These are phyloP conservation scores for Spodoptera litura DNA, from an alignment of 1,140 invertebrate species.

Conservation along the genomic window DNA sequence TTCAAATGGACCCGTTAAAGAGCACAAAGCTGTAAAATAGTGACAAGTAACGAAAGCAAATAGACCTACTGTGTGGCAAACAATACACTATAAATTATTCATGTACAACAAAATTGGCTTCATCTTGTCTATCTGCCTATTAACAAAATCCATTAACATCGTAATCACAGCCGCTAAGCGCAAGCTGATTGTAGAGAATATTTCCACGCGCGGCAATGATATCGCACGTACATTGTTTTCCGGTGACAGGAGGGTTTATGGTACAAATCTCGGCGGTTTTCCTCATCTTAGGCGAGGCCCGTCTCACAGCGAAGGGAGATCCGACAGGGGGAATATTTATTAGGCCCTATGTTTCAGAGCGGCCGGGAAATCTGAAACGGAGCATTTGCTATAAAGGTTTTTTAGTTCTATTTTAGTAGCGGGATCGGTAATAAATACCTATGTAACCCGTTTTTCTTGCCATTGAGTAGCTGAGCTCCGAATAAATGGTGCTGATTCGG, in stretches of 20 bases:
- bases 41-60: slow-evolving; percentile 4
- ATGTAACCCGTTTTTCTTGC: slow-evolving; percentile 40
- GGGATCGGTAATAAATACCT: slow-evolving; percentile 43
- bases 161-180: not conserved
- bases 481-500: slow-evolving; percentile 34
- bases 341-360: slow-evolving; percentile 59
- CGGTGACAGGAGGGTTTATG: slow-evolving; percentile 64
- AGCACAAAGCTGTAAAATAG: not conserved
- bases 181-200: slow-evolving; percentile 33
- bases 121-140: slow-evolving; percentile 21
- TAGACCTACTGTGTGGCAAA: not conserved
- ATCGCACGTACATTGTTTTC: slow-evolving; percentile 59
- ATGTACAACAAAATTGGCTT: slow-evolving; percentile 11
- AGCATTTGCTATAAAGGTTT: slow-evolving; percentile 50
- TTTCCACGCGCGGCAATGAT: slow-evolving; percentile 50
- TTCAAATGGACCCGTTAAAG: slow-evolving; percentile 5
- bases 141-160: slow-evolving; percentile 21
- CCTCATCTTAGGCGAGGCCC: slow-evolving; percentile 51
- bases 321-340: slow-evolving; percentile 60
- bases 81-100: slow-evolving; percentile 7
- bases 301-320: slow-evolving; percentile 47
- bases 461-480: slow-evolving; percentile 27
- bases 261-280: slow-evolving; percentile 64
- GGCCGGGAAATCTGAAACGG: slow-evolving; percentile 53
- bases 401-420: slow-evolving; percentile 49